Percentiles rank a stretch among this genome's conserved stretches.
Evolutionary conservation across 2,797 vertebrate species (phyloP).

Genomic region (Tarsius wallacei): DNA sequence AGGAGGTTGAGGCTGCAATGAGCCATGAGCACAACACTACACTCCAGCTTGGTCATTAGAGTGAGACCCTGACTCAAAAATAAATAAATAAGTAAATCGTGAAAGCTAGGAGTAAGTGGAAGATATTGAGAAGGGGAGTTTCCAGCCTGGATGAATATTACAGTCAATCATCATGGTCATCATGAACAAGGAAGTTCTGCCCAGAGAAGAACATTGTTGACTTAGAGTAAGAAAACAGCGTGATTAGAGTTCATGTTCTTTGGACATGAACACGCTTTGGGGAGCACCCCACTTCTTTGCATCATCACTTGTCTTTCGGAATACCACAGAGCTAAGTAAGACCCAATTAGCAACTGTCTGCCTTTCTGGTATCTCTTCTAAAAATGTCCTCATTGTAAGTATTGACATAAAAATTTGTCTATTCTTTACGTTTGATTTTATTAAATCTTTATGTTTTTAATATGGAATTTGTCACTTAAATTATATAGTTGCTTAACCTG

Average conservation of each 20-base stretch:
- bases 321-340: neutral
- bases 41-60: too few species aligned
- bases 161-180: neutral
- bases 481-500: neutral
- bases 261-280: neutral
- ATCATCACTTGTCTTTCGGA: neutral
- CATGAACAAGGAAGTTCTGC: neutral
- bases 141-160: neutral
- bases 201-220: neutral
- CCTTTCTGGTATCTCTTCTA: conserved; percentile 31
- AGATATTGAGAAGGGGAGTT: neutral
- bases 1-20: too few species aligned
- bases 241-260: neutral
- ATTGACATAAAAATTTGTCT: neutral
- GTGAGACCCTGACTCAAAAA: too few species aligned
- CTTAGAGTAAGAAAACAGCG: neutral
- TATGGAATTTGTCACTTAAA: neutral
- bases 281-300: neutral
- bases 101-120: neutral
- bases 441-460: neutral
- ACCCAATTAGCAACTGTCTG: neutral
- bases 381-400: neutral
- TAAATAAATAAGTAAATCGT: too few species aligned
- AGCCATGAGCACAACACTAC: too few species aligned
- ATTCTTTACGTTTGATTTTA: neutral